phyloP scores from a whole-genome alignment of 2,113 vertebrate species.

The Alligator sinensis region DNA sequence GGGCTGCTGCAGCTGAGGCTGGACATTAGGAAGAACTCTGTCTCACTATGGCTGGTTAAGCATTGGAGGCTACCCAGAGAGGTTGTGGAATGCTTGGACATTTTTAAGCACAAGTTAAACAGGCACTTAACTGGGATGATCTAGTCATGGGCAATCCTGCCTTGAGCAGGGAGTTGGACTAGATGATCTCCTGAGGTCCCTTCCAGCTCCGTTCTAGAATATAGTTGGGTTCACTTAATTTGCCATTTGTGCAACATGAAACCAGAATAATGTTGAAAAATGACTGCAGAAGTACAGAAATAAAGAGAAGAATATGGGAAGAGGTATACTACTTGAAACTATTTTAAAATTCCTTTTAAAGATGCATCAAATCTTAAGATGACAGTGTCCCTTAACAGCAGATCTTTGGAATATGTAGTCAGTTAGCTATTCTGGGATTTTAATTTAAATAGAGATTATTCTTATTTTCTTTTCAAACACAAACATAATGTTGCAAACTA shows the following conservation, averaged over 20 bases:
- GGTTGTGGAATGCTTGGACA: too few relatives aligned
- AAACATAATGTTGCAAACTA: background rate
- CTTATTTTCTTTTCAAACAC: background rate
- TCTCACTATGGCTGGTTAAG: too few relatives aligned
- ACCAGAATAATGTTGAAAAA: background rate
- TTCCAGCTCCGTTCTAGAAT: too few relatives aligned
- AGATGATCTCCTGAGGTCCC: too few relatives aligned
- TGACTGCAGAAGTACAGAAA: background rate
- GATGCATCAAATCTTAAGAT: background rate
- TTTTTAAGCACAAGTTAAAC: too few relatives aligned
- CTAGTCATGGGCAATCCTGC: too few relatives aligned
- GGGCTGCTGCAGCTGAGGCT: too few relatives aligned
- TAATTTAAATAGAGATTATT: background rate
- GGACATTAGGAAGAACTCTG: too few relatives aligned
- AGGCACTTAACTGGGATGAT: too few relatives aligned
- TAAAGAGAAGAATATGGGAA: background rate
- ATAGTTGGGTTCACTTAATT: background rate
- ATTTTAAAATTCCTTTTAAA: background rate
- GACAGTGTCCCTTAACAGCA: background rate
- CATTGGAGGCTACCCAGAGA: too few relatives aligned
- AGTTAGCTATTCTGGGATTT: background rate
- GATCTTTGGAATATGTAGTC: background rate
- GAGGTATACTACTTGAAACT: background rate
- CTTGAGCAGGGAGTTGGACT: too few relatives aligned
- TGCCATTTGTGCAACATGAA: background rate